These are phyloP conservation scores for Pristiophorus japonicus DNA, from an alignment of 2,113 vertebrate species.

Conservation along the genomic window DNA sequence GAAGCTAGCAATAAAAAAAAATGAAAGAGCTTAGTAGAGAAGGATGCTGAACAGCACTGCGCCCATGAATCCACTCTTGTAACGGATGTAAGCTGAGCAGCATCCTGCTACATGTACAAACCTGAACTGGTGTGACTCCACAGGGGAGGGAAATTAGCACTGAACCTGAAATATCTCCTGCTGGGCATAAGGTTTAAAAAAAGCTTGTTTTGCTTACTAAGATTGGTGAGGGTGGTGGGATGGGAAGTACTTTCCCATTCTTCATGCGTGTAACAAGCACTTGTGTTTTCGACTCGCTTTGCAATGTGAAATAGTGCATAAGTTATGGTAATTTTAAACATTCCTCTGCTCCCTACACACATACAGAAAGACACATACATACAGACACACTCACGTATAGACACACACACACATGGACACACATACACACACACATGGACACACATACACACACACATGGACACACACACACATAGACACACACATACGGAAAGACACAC, in stretches of 20 bases:
- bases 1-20: not conserved
- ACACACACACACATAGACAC: not conserved
- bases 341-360: not conserved
- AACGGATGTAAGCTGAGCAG: not conserved
- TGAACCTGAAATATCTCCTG: not conserved
- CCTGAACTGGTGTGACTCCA: not conserved
- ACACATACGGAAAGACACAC: not conserved
- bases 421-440: not conserved
- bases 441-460: not conserved
- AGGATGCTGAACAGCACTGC: not conserved
- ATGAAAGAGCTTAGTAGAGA: not conserved
- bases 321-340: not conserved
- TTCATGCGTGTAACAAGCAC: not conserved
- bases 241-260: not conserved
- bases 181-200: not conserved
- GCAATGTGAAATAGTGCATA: not conserved
- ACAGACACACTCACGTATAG: not conserved
- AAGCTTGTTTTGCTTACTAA: not conserved
- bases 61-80: not conserved
- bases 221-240: not conserved
- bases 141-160: not conserved
- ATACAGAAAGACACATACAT: not conserved
- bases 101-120: not conserved
- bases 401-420: not conserved
- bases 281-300: not conserved